Conservation (phyloP, 2,797 vertebrate species). For the Alca torda region DNA sequence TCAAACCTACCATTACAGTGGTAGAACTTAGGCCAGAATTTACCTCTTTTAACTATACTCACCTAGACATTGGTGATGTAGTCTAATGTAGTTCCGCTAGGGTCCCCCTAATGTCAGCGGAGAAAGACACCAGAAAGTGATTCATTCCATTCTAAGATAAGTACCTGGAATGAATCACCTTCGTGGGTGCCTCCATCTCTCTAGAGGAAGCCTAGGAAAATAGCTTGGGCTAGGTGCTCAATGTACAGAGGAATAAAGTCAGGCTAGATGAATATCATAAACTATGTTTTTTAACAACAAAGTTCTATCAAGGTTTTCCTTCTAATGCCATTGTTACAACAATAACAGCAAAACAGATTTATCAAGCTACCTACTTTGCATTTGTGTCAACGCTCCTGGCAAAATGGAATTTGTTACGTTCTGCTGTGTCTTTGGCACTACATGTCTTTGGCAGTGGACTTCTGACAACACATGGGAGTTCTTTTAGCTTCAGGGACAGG, state of each 20-base stretch:
- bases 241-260: neutral
- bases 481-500: neutral
- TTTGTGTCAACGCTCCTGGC: constrained; percentile 6
- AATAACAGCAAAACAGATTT: neutral
- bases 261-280: neutral
- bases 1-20: neutral
- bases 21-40: neutral
- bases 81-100: neutral
- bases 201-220: neutral
- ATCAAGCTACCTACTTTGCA: neutral
- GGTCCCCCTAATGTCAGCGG: neutral
- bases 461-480: neutral
- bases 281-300: neutral
- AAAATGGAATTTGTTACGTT: constrained; percentile 16
- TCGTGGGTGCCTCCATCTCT: neutral
- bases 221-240: neutral
- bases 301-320: neutral
- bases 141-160: neutral
- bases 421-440: constrained; percentile 18
- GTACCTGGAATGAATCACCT: neutral
- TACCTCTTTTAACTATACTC: neutral
- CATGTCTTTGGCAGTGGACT: neutral
- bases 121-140: neutral
- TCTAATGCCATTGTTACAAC: neutral
- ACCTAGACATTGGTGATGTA: neutral